These are phyloP conservation scores for Acrossocheilus fasciatus DNA, from an alignment of 2,797 vertebrate species.

Conservation along the genomic window DNA sequence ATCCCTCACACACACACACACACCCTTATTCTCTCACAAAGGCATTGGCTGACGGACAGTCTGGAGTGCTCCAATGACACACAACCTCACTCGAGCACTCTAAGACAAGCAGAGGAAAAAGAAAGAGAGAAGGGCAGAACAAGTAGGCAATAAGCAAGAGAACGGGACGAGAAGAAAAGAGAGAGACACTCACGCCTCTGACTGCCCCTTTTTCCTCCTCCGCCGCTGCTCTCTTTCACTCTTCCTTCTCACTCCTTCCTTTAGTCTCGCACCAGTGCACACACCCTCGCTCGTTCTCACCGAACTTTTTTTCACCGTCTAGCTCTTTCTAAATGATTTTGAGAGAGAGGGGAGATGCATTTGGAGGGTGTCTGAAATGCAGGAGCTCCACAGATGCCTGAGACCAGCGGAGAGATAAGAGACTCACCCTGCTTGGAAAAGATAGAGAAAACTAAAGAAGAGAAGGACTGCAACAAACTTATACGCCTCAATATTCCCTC, in stretches of 20 bases:
- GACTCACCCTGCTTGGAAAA: constrained; percentile 9
- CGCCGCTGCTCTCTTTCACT: constrained; percentile 60
- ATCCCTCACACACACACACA: constrained; percentile 15
- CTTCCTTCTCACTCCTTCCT: constrained; percentile 52
- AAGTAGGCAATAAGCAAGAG: constrained; percentile 50
- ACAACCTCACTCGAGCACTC: constrained; percentile 76
- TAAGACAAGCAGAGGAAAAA: constrained; percentile 44
- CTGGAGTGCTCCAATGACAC: constrained; percentile 80
- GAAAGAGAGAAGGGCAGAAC: constrained; percentile 56
- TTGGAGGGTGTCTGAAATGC: constrained; percentile 76
- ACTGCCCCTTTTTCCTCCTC: constrained; percentile 78
- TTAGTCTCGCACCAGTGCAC: constrained; percentile 56
- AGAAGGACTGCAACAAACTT: constrained; percentile 33
- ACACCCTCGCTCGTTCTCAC: constrained; percentile 57
- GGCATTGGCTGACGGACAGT: constrained; percentile 67
- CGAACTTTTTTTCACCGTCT: constrained; percentile 58
- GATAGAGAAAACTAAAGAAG: constrained; percentile 38
- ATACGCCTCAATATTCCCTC: constrained; percentile 8
- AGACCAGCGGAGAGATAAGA: constrained; percentile 65
- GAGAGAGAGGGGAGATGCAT: constrained; percentile 76
- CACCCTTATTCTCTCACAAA: constrained; percentile 35
- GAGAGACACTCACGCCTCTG: constrained; percentile 74
- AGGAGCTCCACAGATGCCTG: constrained; percentile 74
- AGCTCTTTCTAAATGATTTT: constrained; percentile 76
- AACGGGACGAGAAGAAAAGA: constrained; percentile 72